A percentile compares a stretch with the other conserved stretches of the same genome.
Evolutionary conservation across 2,113 vertebrate species (phyloP).

Genomic region (Callocephalon fimbriatum): DNA sequence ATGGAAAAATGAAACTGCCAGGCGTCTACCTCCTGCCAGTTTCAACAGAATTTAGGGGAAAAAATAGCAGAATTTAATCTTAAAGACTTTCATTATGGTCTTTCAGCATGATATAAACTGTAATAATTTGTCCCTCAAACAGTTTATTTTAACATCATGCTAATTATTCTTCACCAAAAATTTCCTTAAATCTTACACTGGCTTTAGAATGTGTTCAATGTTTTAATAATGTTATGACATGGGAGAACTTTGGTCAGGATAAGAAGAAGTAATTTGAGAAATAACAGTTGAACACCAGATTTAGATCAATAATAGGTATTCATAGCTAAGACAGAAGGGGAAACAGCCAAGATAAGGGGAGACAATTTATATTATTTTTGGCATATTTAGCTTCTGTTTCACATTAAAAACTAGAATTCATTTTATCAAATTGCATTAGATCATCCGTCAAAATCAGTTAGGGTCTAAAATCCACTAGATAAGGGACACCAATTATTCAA

Average conservation of each 20-base stretch:
- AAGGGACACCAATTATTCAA: not conserved
- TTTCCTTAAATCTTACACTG: not conserved
- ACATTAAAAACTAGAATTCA: not conserved
- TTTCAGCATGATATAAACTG: not conserved
- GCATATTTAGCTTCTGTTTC: not conserved
- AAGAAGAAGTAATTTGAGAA: not conserved
- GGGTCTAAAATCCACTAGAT: not conserved
- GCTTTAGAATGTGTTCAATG: not conserved
- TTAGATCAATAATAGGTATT: not conserved
- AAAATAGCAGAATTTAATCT: not conserved
- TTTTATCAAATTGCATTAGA: not conserved
- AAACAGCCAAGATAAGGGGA: not conserved
- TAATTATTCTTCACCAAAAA: not conserved
- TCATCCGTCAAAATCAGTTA: not conserved
- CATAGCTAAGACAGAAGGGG: not conserved
- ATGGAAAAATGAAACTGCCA: constrained; percentile 29
- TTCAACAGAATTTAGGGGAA: not conserved
- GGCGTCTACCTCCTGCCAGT: not conserved
- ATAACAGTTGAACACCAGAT: not conserved
- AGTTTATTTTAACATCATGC: not conserved
- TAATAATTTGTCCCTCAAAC: not conserved
- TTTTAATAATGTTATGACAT: not conserved
- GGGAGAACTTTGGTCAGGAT: not conserved
- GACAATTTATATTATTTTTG: not conserved
- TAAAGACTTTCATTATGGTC: not conserved